Percentiles rank a stretch among this genome's conserved stretches.
phyloP scores from a whole-genome alignment of 35 echinoderm and acorn worm genomes.

The Stichopus chloronotus region DNA sequence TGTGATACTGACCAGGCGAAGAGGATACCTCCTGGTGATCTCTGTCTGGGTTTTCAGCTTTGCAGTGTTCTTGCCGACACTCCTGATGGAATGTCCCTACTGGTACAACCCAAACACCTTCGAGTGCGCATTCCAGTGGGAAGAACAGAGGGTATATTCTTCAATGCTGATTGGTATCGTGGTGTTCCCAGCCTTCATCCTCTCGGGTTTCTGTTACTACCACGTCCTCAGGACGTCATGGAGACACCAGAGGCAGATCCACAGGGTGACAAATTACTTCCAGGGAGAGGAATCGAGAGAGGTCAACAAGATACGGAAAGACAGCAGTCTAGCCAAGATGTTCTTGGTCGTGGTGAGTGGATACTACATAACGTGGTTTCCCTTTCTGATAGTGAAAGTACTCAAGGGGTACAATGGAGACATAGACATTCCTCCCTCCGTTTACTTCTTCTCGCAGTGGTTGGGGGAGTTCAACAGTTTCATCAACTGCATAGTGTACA shows the following conservation, averaged over 20 bases:
- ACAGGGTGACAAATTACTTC: conserved; percentile 57
- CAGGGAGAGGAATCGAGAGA: conserved; percentile 50
- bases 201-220: conserved; percentile 80
- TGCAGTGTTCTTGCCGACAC: conserved; percentile 60
- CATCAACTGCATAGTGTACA: conserved; percentile 94
- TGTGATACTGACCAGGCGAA: conserved; percentile 72
- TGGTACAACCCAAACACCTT: conserved; percentile 68
- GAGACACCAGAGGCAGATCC: conserved; percentile 65
- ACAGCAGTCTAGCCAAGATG: conserved; percentile 85
- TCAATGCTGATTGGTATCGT: conserved; percentile 75
- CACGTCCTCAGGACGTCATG: conserved; percentile 73
- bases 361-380: conserved; percentile 91
- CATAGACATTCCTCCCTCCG: conserved; percentile 53
- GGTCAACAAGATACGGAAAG: conserved; percentile 40
- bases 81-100: conserved; percentile 64
- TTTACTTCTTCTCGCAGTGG: conserved; percentile 80
- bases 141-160: conserved; percentile 63
- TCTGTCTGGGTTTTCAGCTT: conserved; percentile 74
- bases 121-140: conserved; percentile 74
- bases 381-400: conserved; percentile 77
- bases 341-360: conserved; percentile 88
- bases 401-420: conserved; percentile 60
- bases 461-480: conserved; percentile 92
- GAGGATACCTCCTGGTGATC: conserved; percentile 59
- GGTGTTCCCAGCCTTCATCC: conserved; percentile 71